Evolutionary conservation across 2,113 vertebrate genomes (phyloP), one percentile per base, ranked within the genome.

Genomic region (Phyllopteryx taeniolatus): DNA sequence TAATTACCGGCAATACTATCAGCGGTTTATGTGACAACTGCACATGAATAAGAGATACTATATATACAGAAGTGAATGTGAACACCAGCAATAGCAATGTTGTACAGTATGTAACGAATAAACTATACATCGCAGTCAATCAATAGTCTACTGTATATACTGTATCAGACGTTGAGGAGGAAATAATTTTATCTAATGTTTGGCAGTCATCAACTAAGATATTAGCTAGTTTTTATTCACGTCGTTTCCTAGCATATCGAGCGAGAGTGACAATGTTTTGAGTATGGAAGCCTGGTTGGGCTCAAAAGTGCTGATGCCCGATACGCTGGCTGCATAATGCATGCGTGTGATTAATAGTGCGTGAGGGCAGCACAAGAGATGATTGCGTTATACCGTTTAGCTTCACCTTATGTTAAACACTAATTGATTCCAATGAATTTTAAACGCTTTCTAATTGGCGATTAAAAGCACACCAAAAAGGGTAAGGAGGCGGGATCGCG

Each of bases 371-470:
- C 82, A 77, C 81, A 17, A 79, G 77, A 83, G 79, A 74, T 85
- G 67, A 82, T 27, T 64, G 74, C 3, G 22, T 62, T 71, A 77
- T 83, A 78, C 74, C 70, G 70, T 87, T 83, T 82, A 84, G 77
- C 82, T 80, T 86, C 78, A 83, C 85, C 80, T 88, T 88, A 87
- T 89, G 83, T 83, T 88, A 87, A 91, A 87, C 75, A 74, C 86
- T 76, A 75, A 90, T 90, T 86, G 88, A 91, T 88, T 89, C 65
- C 81, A 89, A 78, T 91, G 86, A 83, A 89, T 90, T 81, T 89
- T 86, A 91, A 91, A 89, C 80, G 78, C 77, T 63, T 72, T 68
- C 79, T 91, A 89, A 91, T 91, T 89, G 42, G 42, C 35, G 79
- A 85, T 89, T 89, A 88, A 81, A 73, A 89, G 73, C 84, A 44